Evolutionary conservation across 2,797 vertebrate genomes (phyloP).

Genomic region (Rhinella marina): DNA sequence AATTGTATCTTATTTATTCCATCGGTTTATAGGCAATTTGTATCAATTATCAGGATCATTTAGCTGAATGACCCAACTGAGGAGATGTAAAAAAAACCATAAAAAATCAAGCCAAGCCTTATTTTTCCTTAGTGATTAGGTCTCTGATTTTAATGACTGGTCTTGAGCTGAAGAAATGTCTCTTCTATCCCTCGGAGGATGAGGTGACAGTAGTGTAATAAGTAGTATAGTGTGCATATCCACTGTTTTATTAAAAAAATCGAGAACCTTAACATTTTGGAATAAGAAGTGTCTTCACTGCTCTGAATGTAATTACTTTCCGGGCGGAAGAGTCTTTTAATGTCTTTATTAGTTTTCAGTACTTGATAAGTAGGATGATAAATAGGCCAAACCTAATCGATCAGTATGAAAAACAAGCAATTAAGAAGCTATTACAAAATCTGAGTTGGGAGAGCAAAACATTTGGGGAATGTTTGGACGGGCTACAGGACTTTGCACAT

Average conservation of each 20-base stretch:
- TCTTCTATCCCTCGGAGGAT: conserved; percentile 24
- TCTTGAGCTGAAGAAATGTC: neutral
- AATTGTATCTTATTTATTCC: neutral
- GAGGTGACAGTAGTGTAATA: conserved; percentile 10
- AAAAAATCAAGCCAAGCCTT: neutral
- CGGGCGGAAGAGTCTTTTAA: conserved; percentile 59
- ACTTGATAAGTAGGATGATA: conserved; percentile 59
- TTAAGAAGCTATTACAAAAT: conserved; percentile 61
- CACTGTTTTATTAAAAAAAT: conserved; percentile 47
- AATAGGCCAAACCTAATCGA: conserved; percentile 57
- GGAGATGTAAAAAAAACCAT: neutral
- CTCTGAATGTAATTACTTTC: conserved; percentile 60
- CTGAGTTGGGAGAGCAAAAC: conserved; percentile 12
- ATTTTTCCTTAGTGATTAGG: neutral
- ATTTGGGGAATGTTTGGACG: conserved; percentile 43
- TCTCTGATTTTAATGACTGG: conserved; percentile 20
- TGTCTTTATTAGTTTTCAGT: conserved; percentile 61
- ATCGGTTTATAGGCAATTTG: neutral
- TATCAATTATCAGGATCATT: neutral
- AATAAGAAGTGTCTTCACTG: conserved; percentile 47
- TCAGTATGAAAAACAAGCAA: conserved; percentile 63
- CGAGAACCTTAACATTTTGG: conserved; percentile 54
- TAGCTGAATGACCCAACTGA: neutral
- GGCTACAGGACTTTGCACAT: conserved; percentile 18
- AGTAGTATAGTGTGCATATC: neutral